phyloP scores from a whole-genome alignment of 2,888 invertebrate species.

The Mesorhabditis belari region DNA sequence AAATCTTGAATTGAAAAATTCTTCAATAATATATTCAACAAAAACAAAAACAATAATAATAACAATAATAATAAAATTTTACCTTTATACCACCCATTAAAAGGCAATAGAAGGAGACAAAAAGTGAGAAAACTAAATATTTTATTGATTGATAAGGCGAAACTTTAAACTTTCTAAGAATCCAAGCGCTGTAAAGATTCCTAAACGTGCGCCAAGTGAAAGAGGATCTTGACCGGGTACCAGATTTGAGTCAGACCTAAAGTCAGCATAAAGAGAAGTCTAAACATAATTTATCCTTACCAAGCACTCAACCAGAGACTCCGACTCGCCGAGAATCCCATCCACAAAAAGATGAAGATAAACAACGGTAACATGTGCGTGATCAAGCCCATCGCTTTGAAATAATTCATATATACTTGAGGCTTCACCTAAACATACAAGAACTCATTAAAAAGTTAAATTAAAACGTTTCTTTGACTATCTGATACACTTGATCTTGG shows the following conservation, averaged over 20 bases:
- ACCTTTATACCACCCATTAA: not conserved
- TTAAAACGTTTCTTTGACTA: too few species aligned
- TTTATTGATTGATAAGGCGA: not conserved
- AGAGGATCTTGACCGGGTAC: slow-evolving; percentile 11
- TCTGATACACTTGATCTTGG: too few species aligned
- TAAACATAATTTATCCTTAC: slow-evolving; percentile 2
- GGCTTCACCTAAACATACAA: slow-evolving; percentile 31
- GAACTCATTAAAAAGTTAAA: not conserved
- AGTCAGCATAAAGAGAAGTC: not conserved
- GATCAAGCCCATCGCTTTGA: slow-evolving; percentile 43
- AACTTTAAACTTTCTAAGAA: slow-evolving; percentile 32
- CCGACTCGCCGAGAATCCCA: slow-evolving; percentile 36
- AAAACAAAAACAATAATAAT: too few species aligned
- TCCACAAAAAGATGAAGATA: slow-evolving; percentile 14
- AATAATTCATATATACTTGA: slow-evolving; percentile 39
- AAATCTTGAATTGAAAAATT: not conserved
- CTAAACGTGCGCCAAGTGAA: slow-evolving; percentile 31
- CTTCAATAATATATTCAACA: too few species aligned
- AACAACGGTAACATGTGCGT: slow-evolving; percentile 30
- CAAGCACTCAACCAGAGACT: slow-evolving; percentile 49
- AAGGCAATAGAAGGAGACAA: slow-evolving; percentile 15
- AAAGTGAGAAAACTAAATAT: not conserved
- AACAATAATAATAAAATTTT: too few species aligned
- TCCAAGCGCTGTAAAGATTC: slow-evolving; percentile 44
- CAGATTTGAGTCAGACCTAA: slow-evolving; percentile 43